Base-by-base conservation (phyloP, 2,888 invertebrate species). In the Archips crataeganus region DNA sequence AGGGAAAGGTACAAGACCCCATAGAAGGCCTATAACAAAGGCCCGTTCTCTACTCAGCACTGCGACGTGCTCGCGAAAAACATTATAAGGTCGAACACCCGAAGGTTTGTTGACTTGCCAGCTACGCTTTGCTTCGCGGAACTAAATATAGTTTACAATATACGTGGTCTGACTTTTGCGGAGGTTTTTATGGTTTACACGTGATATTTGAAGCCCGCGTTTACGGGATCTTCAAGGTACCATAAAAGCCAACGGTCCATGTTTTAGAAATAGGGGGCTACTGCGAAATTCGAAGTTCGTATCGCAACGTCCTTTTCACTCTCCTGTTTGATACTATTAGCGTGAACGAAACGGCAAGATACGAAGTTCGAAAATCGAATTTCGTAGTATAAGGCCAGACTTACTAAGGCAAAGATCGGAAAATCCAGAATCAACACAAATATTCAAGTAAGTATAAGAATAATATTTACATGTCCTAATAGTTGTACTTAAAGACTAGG, bases 31-130 rank as follows among this genome's bases (percentile, higher is more conserved):
- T 13, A 34, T 54, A 45, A 67, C 68, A 63, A 67, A 57, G 42
- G 72, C 63, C 32, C 64, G 64, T 64, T 32, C 63, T 4, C 39
- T 39, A 15, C 36, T 49, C 34, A 49, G 49, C 39, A 60, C 34
- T 59, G 76, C 79, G 80, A 88, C 87, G 88, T 89, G 88, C 84
- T 80, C 84, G 85, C 82, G 82, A 85, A 87, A 85, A 82, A 75
- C 87, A 86, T 90, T 87, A 87, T 83, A 81, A 86, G 92, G 90
- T 90, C 88, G 88, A 86, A 80, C 82, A 91, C 89, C 90, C 82
- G 77, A 79, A 80, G 82, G 85, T 86, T 85, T 87, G 84, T 87
- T 85, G 83, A 83, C 76, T 63, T 57, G 42, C 15, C 13, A 57
- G 36, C 15, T 57, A 57, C 54, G 49, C 36, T 34, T 32, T 57